A percentile compares a stretch with the other conserved stretches of the same genome.
Conservation (phyloP, 2,113 vertebrate species). For the Acanthisitta chloris region DNA sequence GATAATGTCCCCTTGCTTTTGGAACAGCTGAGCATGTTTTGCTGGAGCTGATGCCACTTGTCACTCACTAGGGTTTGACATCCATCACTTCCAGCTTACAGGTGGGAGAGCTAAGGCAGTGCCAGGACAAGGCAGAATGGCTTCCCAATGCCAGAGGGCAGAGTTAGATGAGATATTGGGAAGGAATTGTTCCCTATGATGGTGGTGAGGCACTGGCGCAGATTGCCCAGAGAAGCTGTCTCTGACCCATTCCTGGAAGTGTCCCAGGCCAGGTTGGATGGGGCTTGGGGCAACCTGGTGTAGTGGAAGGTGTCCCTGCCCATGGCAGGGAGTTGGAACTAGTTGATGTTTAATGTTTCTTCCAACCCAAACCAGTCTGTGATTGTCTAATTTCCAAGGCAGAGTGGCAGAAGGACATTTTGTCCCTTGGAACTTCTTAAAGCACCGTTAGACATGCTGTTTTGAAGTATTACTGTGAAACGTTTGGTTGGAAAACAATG, state of each 20-base stretch:
- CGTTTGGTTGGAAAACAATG: fast-evolving
- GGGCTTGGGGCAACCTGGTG: fast-evolving
- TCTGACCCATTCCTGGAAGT: not conserved
- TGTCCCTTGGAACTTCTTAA: not conserved
- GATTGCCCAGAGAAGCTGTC: not conserved
- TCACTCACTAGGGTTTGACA: not conserved
- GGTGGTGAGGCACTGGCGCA: not conserved
- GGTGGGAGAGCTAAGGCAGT: not conserved
- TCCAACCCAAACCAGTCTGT: not conserved
- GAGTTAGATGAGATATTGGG: not conserved
- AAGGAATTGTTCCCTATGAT: not conserved
- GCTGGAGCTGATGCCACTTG: not conserved
- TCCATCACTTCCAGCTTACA: not conserved
- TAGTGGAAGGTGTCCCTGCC: fast-evolving
- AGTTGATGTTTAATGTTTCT: not conserved
- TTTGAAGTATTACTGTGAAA: not conserved
- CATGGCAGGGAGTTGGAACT: not conserved
- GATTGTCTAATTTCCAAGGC: not conserved
- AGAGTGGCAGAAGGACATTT: not conserved
- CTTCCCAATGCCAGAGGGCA: not conserved
- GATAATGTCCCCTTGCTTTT: not conserved
- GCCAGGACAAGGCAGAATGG: too few relatives aligned
- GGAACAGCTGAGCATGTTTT: not conserved
- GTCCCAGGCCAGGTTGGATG: fast-evolving
- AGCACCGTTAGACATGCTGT: not conserved